phyloP scores from a whole-genome alignment of 2,888 invertebrate genomes.

The Trichopria drosophilae region DNA sequence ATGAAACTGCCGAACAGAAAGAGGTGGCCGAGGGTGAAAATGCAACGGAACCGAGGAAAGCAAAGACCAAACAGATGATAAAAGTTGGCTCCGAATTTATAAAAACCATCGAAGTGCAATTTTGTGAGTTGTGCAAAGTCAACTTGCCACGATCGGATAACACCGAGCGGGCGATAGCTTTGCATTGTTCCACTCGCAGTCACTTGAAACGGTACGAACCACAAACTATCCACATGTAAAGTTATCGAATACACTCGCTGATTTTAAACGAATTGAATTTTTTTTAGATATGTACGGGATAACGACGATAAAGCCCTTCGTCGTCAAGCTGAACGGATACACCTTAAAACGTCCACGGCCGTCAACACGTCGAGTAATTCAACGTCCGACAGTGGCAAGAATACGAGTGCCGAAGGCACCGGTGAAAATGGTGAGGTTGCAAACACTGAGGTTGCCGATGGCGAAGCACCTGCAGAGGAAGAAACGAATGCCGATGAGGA shows the following conservation, averaged over 20 bases:
- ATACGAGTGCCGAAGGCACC: slow-evolving; percentile 35
- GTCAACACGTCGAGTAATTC: slow-evolving; percentile 39
- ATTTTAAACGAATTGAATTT: too few relatives aligned
- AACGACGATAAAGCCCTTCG: slow-evolving; percentile 77
- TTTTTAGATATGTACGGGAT: slow-evolving; percentile 71
- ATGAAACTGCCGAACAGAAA: slow-evolving; percentile 64
- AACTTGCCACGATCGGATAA: slow-evolving; percentile 69
- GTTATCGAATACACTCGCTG: too few relatives aligned
- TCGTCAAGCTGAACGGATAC: slow-evolving; percentile 70
- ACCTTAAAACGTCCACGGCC: slow-evolving; percentile 52
- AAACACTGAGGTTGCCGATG: slow-evolving; percentile 24
- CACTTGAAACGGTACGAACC: slow-evolving; percentile 76
- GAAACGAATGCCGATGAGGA: slow-evolving; percentile 51
- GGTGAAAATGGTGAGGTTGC: slow-evolving; percentile 16
- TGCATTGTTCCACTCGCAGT: slow-evolving; percentile 75
- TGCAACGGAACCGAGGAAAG: slow-evolving; percentile 57
- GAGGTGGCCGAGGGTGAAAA: slow-evolving; percentile 58
- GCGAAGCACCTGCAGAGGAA: slow-evolving; percentile 45
- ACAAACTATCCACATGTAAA: too few relatives aligned
- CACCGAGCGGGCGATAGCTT: slow-evolving; percentile 66
- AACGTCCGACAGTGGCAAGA: slow-evolving; percentile 36
- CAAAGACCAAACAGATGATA: slow-evolving; percentile 68
- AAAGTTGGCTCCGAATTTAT: slow-evolving; percentile 78
- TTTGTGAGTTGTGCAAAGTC: slow-evolving; percentile 78
- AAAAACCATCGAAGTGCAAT: slow-evolving; percentile 76